Percentiles rank a stretch among this genome's conserved stretches.
Conservation (phyloP, 2,797 vertebrate species). For the Phrynocephalus forsythii region DNA sequence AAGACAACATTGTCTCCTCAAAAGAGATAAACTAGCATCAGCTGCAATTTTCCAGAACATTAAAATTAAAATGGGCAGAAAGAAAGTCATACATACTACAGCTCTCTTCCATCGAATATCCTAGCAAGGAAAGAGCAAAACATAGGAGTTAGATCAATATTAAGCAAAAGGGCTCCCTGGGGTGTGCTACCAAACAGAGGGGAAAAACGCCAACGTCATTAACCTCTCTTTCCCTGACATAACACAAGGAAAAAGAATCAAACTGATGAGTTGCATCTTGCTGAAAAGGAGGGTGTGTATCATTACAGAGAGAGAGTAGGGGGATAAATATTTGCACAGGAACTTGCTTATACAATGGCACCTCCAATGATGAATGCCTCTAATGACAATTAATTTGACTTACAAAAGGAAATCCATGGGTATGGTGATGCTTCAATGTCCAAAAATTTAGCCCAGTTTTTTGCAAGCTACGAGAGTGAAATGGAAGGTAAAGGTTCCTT, state of each 20-base stretch:
- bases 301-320: too few species aligned
- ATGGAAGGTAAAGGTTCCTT: too few species aligned
- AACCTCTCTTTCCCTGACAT: too few species aligned
- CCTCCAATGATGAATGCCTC: too few species aligned
- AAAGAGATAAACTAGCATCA: background rate
- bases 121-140: background rate
- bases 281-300: too few species aligned
- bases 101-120: background rate
- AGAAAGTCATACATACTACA: background rate
- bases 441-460: too few species aligned
- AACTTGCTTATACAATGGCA: too few species aligned
- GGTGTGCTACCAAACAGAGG: background rate
- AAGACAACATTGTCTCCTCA: background rate
- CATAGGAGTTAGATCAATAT: background rate
- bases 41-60: background rate
- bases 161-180: background rate
- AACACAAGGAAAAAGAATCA: background rate
- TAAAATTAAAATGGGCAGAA: background rate
- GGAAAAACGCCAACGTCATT: background rate
- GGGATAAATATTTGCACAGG: too few species aligned
- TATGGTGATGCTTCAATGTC: too few species aligned
- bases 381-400: too few species aligned
- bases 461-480: too few species aligned
- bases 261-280: background rate
- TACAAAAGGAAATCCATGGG: too few species aligned